phyloP scores from a whole-genome alignment of 1,140 invertebrate species.

The Temnothorax longispinosus region DNA sequence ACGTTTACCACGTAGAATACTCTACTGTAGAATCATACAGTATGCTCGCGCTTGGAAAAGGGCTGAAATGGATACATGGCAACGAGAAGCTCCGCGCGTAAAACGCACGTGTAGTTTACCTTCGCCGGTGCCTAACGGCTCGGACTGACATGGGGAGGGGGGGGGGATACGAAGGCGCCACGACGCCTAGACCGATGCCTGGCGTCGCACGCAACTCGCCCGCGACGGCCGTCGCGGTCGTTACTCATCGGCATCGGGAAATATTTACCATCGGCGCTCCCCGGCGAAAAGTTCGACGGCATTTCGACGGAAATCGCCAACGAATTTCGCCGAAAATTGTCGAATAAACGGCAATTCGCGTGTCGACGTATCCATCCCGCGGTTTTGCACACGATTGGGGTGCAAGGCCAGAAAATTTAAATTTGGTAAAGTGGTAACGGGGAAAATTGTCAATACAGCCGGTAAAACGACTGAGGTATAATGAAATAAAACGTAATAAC shows the following conservation, averaged over 20 bases:
- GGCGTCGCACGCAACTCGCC: conserved; percentile 72
- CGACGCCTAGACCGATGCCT: conserved; percentile 74
- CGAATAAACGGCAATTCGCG: neutral
- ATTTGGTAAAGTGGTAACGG: too few species aligned
- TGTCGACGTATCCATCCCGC: neutral
- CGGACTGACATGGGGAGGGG: conserved; percentile 21
- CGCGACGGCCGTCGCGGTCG: conserved; percentile 17
- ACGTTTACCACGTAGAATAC: neutral
- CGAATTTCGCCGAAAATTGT: neutral
- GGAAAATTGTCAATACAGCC: neutral
- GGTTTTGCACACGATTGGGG: neutral
- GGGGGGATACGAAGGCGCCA: conserved; percentile 65
- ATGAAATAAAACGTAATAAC: neutral
- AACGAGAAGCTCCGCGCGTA: conserved; percentile 63
- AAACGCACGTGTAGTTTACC: conserved; percentile 68
- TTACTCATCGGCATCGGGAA: conserved; percentile 46
- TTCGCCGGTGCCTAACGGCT: conserved; percentile 6
- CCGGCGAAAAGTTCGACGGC: neutral
- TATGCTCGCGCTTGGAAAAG: conserved; percentile 22
- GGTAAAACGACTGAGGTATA: neutral
- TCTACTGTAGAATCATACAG: neutral
- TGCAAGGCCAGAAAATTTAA: neutral
- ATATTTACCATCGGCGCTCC: conserved; percentile 34
- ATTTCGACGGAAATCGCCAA: neutral
- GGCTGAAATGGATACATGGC: conserved; percentile 75